Conservation (phyloP, 2,888 invertebrate species). For the Anorthoa munda region DNA sequence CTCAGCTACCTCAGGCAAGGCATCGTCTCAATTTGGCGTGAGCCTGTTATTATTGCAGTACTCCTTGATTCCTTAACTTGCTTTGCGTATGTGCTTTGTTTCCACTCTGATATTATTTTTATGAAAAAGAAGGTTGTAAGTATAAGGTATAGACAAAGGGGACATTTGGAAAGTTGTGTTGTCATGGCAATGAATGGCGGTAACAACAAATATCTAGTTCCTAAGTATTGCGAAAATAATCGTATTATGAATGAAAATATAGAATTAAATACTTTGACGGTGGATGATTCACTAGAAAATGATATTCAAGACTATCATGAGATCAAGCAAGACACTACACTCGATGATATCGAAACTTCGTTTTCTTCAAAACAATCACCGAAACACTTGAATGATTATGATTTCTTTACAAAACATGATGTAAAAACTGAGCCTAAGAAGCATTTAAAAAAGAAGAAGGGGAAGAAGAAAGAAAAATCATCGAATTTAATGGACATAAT, state of each 20-base stretch:
- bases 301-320: slow-evolving; percentile 86
- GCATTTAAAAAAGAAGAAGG: slow-evolving; percentile 75
- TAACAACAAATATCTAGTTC: slow-evolving; percentile 55
- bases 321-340: slow-evolving; percentile 73
- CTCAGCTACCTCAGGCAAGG: not conserved
- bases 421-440: slow-evolving; percentile 70
- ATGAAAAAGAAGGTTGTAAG: not conserved
- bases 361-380: slow-evolving; percentile 64
- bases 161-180: slow-evolving; percentile 41
- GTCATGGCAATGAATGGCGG: slow-evolving; percentile 69
- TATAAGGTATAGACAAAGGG: not conserved
- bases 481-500: slow-evolving; percentile 82
- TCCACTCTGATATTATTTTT: not conserved
- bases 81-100: not conserved
- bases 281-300: slow-evolving; percentile 68
- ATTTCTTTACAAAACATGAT: slow-evolving; percentile 82
- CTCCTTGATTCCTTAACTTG: not conserved
- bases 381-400: slow-evolving; percentile 74
- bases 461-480: slow-evolving; percentile 73
- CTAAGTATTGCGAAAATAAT: slow-evolving; percentile 40
- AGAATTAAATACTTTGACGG: slow-evolving; percentile 76
- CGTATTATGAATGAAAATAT: slow-evolving; percentile 78
- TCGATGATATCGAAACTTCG: slow-evolving; percentile 65
- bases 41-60: not conserved
- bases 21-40: not conserved